phyloP scores from a whole-genome alignment of 2,113 vertebrate species.

The Larimichthys polyactis region DNA sequence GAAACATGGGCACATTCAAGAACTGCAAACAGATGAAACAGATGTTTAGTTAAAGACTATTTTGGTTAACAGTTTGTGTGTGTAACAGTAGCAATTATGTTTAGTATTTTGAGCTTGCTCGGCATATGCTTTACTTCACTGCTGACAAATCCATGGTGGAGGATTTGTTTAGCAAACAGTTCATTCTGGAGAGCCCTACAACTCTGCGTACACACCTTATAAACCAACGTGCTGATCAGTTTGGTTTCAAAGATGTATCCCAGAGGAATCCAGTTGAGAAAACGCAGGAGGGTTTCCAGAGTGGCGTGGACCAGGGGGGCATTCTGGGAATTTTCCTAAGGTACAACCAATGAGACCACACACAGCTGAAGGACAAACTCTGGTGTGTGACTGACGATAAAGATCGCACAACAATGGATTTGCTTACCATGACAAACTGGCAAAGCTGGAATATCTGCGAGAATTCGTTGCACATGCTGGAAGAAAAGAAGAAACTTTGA shows the following conservation, averaged over 20 bases:
- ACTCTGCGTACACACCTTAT: constrained; percentile 88
- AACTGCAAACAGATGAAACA: constrained; percentile 83
- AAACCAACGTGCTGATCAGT: constrained; percentile 98
- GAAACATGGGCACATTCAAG: constrained; percentile 99
- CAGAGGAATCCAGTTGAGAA: constrained; percentile 99
- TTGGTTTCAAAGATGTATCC: constrained; percentile 99
- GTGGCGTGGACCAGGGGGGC: constrained; percentile 98
- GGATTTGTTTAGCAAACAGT: neutral
- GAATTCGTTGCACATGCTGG: constrained; percentile 99
- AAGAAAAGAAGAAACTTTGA: constrained; percentile 37
- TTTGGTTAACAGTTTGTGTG: neutral
- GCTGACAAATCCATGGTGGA: neutral
- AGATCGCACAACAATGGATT: neutral
- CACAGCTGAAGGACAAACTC: constrained; percentile 1
- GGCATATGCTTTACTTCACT: neutral
- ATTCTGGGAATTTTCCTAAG: constrained; percentile 98
- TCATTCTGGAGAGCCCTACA: neutral
- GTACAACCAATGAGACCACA: constrained; percentile 35
- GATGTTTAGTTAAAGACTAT: neutral
- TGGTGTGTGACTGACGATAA: rapidly evolving
- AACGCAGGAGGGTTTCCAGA: constrained; percentile 96
- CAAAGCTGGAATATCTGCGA: constrained; percentile 99
- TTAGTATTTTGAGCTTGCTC: constrained; percentile 1
- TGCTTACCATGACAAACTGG: constrained; percentile 98
- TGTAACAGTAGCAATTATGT: neutral